These are phyloP conservation scores for Lepilemur septentrionalis DNA, from an alignment of 2,797 vertebrate species.

Conservation along the genomic window DNA sequence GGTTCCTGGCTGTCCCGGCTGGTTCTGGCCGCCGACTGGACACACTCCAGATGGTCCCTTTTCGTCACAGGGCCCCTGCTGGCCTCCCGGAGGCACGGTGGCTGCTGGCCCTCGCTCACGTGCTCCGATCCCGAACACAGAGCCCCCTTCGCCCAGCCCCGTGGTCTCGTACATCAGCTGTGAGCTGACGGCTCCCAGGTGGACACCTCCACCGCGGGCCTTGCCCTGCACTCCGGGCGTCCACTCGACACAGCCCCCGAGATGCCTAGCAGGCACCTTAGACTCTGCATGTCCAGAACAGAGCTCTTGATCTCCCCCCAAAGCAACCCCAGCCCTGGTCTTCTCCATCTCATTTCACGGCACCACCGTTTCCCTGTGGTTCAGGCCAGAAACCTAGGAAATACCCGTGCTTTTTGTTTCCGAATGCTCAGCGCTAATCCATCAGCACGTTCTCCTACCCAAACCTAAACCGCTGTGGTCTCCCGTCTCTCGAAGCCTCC, in stretches of 20 bases:
- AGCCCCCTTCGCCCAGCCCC: not conserved
- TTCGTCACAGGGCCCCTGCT: not conserved
- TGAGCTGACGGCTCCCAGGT: not conserved
- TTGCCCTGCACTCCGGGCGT: not conserved
- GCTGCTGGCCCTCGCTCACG: not conserved
- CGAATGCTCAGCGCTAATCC: not conserved
- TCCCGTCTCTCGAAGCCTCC: not conserved
- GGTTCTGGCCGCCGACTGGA: not conserved
- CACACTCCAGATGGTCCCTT: not conserved
- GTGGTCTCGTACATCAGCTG: not conserved
- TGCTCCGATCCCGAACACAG: not conserved
- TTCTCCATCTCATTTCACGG: not conserved
- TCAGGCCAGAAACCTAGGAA: not conserved
- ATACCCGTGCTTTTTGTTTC: not conserved
- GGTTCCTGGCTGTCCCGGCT: not conserved
- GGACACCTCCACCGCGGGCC: not conserved
- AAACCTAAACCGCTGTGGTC: not conserved
- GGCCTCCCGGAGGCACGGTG: not conserved
- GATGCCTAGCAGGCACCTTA: no score
- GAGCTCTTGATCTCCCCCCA: not conserved
- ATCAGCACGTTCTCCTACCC: not conserved
- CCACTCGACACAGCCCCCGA: accelerated
- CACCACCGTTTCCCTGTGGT: not conserved
- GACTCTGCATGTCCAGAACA: not conserved
- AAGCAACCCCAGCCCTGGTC: no score